These are phyloP conservation scores for Chaetorhynchus papuensis DNA, from an alignment of 2,113 vertebrate species.

Conservation along the genomic window DNA sequence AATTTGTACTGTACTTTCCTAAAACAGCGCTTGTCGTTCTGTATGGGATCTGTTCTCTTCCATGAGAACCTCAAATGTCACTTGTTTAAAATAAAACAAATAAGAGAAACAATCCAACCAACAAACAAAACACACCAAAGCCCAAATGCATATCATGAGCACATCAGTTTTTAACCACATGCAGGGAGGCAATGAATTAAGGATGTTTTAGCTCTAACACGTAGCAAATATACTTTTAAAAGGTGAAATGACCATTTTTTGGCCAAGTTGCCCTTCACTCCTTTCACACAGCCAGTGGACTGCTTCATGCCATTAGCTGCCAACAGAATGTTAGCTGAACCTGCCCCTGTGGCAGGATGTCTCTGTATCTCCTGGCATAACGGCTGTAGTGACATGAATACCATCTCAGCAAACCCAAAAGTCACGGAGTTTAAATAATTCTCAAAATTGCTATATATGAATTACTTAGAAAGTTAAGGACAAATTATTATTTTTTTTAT, in stretches of 20 bases:
- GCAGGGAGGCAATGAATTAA: not conserved
- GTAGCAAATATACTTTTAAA: not conserved
- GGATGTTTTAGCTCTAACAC: not conserved
- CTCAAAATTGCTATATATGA: not conserved
- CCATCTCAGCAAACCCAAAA: not conserved
- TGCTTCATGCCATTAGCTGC: not conserved
- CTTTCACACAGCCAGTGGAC: not conserved
- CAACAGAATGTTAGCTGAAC: not conserved
- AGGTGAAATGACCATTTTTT: not conserved
- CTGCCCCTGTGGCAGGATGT: not conserved
- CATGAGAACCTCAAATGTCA: not conserved
- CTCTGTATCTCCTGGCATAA: not conserved
- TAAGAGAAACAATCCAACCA: not conserved
- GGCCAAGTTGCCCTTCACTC: not conserved
- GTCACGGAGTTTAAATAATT: not conserved
- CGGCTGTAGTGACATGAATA: not conserved
- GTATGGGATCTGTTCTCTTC: not conserved
- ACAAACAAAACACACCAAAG: not conserved
- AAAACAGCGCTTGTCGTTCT: not conserved
- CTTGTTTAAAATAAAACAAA: not conserved
- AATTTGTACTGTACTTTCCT: not conserved
- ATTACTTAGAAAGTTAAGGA: conserved; percentile 49
- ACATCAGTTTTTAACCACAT: not conserved
- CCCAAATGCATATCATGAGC: not conserved
- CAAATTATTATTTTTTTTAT: conserved; percentile 40